Base-by-base conservation (phyloP, 2,113 vertebrate species). In the Embiotoca jacksoni region DNA sequence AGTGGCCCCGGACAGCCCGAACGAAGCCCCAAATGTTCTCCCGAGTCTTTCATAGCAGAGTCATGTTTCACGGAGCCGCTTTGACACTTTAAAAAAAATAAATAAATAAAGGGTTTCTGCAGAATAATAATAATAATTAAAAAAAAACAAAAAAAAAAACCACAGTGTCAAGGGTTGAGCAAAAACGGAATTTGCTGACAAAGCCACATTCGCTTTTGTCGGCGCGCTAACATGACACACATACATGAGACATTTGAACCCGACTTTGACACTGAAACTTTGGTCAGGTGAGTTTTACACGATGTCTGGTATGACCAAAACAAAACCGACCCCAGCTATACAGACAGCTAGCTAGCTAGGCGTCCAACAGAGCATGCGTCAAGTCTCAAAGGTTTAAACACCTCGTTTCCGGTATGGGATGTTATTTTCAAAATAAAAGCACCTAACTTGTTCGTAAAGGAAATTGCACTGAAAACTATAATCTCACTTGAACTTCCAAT, bases 41-140 rank as follows among this genome's bases (percentile, higher is more conserved):
- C 79, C 10, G 78, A 64, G 69, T 87, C 79, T 75, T 56, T 91
- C 91, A 91, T 92, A 75, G 81, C 88, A 92, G 72, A 31, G 60
- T 62, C 90, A 90, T 88, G 66, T 35, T 72, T 71, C 59, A 14
- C 75, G n/a, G 66, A 71, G 47, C 64, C 1, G 81, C 64, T 85
- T 46, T 30, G 49, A 14, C 77, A 80, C 85, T 90, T 89, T 87
- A 67, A 52, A 68, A 76, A 44, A 23, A 23, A 23, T 1, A 23
- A 23, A 23, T 1, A 23, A 23, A 23, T 1, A 23, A 23, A n/a
- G 54, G 41, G 57, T 32, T 59, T 54, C 91, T 92, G 88, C 77
- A 82, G 64, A 75, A n/a, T 23, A 23, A 23, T 23, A 23, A n/a
- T n/a, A 1, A 23, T 23, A 23, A 1, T 23, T 23, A 23, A 23